Evolutionary conservation across 2,888 invertebrate species (phyloP).

Genomic region (Tetanocera ferruginea): DNA sequence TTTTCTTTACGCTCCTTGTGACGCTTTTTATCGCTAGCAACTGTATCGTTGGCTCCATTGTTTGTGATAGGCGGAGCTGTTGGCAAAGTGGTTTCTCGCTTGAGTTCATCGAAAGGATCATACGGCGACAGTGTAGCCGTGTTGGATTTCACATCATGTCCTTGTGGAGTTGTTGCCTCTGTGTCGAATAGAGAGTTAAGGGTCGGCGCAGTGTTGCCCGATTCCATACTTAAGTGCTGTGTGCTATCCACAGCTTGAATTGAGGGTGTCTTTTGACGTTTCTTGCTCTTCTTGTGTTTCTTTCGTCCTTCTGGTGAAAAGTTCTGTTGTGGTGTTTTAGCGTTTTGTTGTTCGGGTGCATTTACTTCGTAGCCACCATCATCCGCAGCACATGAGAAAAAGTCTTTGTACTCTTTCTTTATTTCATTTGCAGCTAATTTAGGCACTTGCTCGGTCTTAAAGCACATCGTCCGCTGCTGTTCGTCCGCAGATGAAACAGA

Average conservation of each 20-base stretch:
- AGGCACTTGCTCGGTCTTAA: slow-evolving; percentile 43
- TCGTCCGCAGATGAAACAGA: slow-evolving; percentile 70
- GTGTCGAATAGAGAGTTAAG: background rate
- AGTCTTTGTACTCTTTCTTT: slow-evolving; percentile 62
- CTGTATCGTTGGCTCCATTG: slow-evolving; percentile 34
- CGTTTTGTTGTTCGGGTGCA: slow-evolving; percentile 36
- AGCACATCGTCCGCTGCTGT: slow-evolving; percentile 50
- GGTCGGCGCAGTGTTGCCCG: slow-evolving; percentile 25
- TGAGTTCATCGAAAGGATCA: slow-evolving; percentile 71
- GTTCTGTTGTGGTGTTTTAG: slow-evolving; percentile 54
- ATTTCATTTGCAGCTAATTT: slow-evolving; percentile 54
- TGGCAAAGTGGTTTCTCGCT: slow-evolving; percentile 62
- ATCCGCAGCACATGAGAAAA: slow-evolving; percentile 47
- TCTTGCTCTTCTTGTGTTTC: slow-evolving; percentile 89
- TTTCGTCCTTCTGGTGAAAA: slow-evolving; percentile 74
- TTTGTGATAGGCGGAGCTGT: slow-evolving; percentile 44
- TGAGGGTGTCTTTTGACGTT: slow-evolving; percentile 77
- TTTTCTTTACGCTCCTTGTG: slow-evolving; percentile 69
- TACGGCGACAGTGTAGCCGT: slow-evolving; percentile 56
- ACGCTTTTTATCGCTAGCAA: slow-evolving; percentile 62
- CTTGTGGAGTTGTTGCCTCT: background rate
- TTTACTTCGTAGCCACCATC: slow-evolving; percentile 48
- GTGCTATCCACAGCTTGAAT: slow-evolving; percentile 47
- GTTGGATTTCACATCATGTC: background rate
- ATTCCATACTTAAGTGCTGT: slow-evolving; percentile 19